Percentiles rank a stretch among this genome's conserved stretches.
Conservation (phyloP, 1,140 invertebrate genomes). For the Aphelinus atriplicis region DNA sequence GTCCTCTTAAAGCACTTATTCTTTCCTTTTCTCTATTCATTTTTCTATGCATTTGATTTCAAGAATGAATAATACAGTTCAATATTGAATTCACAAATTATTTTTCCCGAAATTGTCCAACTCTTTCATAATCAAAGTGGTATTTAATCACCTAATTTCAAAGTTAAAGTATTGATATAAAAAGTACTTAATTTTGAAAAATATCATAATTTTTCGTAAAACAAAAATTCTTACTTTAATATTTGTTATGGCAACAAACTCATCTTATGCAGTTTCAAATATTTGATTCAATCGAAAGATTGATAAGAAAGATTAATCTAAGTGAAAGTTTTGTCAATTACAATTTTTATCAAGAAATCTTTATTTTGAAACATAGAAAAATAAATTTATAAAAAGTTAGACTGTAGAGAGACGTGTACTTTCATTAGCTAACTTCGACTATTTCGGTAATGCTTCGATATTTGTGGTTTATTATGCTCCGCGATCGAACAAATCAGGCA, state of each 20-base stretch:
- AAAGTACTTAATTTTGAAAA: constrained; percentile 6
- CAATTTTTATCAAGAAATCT: too few species aligned
- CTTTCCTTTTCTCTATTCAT: constrained; percentile 43
- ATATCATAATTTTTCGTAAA: constrained; percentile 34
- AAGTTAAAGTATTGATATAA: too few species aligned
- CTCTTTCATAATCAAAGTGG: too few species aligned
- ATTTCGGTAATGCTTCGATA: constrained; percentile 18
- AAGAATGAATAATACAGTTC: constrained; percentile 33
- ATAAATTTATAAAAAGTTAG: constrained; percentile 30
- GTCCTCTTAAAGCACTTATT: constrained; percentile 47
- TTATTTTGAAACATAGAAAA: constrained; percentile 39
- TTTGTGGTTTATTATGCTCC: constrained; percentile 19
- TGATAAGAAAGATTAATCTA: too few species aligned
- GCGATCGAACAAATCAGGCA: constrained; percentile 29
- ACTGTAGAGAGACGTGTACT: constrained; percentile 27
- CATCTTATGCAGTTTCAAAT: too few species aligned
- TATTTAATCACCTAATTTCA: too few species aligned
- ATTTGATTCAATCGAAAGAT: too few species aligned
- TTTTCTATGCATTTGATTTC: constrained; percentile 42
- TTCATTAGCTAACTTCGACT: constrained; percentile 21
- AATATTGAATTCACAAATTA: constrained; percentile 9
- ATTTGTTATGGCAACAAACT: too few species aligned
- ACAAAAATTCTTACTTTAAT: constrained; percentile 31
- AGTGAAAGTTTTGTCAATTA: too few species aligned
- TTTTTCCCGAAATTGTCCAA: background rate